These are phyloP conservation scores for Phthorimaea operculella DNA, from an alignment of 1,140 invertebrate genomes.

Conservation along the genomic window DNA sequence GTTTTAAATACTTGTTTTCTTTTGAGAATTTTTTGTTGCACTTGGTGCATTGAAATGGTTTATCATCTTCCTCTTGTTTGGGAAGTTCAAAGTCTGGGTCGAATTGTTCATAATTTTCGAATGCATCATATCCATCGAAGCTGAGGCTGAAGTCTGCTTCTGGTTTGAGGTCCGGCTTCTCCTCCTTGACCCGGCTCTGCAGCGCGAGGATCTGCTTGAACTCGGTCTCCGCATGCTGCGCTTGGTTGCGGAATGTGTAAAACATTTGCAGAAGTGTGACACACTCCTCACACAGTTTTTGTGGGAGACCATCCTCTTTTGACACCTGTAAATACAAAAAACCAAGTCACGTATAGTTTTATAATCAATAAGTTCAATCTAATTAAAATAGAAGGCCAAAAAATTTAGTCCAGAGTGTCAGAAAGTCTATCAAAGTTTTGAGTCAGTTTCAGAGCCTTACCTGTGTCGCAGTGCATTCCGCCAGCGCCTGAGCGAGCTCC, in stretches of 20 bases:
- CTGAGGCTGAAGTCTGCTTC: conserved; percentile 8
- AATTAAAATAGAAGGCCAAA: background rate
- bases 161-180: conserved; percentile 19
- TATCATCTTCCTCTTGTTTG: background rate
- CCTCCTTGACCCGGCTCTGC: conserved; percentile 29
- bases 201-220: conserved; percentile 33
- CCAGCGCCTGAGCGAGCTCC: conserved; percentile 42
- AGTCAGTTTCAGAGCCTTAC: conserved; percentile 27
- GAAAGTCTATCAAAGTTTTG: no score
- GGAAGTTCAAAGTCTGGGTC: background rate
- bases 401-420: background rate
- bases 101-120: background rate
- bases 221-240: conserved; percentile 36
- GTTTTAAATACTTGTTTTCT: conserved; percentile 33
- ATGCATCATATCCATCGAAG: conserved; percentile 4
- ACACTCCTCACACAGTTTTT: conserved; percentile 54
- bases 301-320: conserved; percentile 55
- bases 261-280: conserved; percentile 38
- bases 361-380: background rate
- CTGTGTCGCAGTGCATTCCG: conserved; percentile 40
- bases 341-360: background rate
- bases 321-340: conserved; percentile 35
- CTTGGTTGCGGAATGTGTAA: conserved; percentile 47
- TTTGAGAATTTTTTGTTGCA: conserved; percentile 32
- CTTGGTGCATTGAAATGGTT: conserved; percentile 17